Percentiles rank a stretch among this genome's conserved stretches.
phyloP scores from a whole-genome alignment of 2,113 vertebrate genomes.

The Malurus melanocephalus region DNA sequence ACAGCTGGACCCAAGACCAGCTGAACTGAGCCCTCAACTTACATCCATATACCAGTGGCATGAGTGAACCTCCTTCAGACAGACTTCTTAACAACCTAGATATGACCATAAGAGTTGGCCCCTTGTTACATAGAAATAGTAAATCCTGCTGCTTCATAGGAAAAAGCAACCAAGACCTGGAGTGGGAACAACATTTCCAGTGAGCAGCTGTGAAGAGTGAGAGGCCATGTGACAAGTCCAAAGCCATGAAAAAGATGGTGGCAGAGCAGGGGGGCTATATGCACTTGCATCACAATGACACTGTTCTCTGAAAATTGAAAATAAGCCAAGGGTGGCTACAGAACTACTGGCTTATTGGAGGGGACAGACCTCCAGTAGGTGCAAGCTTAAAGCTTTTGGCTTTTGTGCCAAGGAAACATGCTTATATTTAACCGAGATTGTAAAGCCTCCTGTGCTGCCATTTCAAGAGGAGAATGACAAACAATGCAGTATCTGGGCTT shows the following conservation, averaged over 20 bases:
- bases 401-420: not conserved
- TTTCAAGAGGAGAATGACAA: constrained; percentile 22
- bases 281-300: not conserved
- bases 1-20: not conserved
- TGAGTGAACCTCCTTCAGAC: not conserved
- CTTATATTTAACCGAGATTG: not conserved
- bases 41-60: not conserved
- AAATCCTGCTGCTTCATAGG: not conserved
- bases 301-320: not conserved
- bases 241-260: not conserved
- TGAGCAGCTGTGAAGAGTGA: not conserved
- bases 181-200: not conserved
- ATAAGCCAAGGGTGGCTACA: not conserved
- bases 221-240: not conserved
- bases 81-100: not conserved
- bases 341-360: not conserved
- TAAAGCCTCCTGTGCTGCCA: not conserved
- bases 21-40: not conserved
- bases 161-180: not conserved
- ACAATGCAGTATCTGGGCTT: not conserved
- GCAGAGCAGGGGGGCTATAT: not conserved
- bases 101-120: not conserved
- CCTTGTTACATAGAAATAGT: not conserved
- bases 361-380: not conserved
- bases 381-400: not conserved